Conservation (phyloP, 2,113 vertebrate genomes). For the Myotis lucifugus region DNA sequence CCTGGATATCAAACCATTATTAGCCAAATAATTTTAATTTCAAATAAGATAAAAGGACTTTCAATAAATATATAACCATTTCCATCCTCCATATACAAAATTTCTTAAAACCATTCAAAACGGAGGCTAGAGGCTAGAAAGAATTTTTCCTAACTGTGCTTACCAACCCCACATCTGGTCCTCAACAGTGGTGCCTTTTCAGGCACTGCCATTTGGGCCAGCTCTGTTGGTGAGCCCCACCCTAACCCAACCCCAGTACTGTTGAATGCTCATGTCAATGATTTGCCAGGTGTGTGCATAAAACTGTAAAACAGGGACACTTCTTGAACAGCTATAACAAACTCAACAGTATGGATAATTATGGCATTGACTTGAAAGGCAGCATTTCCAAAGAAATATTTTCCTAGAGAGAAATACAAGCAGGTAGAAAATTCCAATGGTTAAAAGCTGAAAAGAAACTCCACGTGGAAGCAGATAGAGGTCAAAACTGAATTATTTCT, state of each 20-base stretch:
- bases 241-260: neutral
- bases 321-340: constrained; percentile 50
- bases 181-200: constrained; percentile 60
- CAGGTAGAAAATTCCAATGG: constrained; percentile 1
- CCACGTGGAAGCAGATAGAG: neutral
- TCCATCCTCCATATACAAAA: constrained; percentile 90
- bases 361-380: constrained; percentile 57
- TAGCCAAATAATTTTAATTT: constrained; percentile 88
- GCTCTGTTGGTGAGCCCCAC: constrained; percentile 41
- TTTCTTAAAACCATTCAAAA: constrained; percentile 87
- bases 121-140: constrained; percentile 85
- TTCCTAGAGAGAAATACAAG: constrained; percentile 3
- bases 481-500: neutral
- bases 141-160: constrained; percentile 85
- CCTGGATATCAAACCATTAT: constrained; percentile 82
- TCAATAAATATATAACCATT: constrained; percentile 92
- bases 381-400: neutral
- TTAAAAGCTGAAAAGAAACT: neutral
- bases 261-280: neutral
- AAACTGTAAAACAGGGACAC: constrained; percentile 60
- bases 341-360: constrained; percentile 34
- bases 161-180: constrained; percentile 80
- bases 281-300: constrained; percentile 30
- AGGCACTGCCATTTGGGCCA: constrained; percentile 47
- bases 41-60: constrained; percentile 89